Base-by-base conservation (phyloP, 2,113 vertebrate species). In the Aphyosemion australe region DNA sequence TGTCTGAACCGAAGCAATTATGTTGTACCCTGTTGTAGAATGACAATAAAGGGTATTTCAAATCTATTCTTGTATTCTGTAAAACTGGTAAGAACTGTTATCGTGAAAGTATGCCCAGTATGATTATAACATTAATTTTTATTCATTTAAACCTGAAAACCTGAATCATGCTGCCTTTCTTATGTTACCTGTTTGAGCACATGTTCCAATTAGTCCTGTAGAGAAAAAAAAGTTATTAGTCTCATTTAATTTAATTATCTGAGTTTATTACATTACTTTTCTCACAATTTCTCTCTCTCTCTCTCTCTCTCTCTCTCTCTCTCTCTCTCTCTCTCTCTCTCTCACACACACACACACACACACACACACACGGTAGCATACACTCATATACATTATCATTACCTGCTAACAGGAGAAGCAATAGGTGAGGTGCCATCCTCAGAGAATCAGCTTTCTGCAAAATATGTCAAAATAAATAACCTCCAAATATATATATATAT, bases 371-470 rank as follows among this genome's bases (percentile, higher is more conserved):
- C 26, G 18, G 32, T 12, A 3, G 2, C 3, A 49, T 26, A 10
- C 26, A 2, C 26, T 26, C 26, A 26, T 26, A 26, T 26, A 26
- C 26, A 42, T 42, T 12, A 41, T 41, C 5, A 61, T 59, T 83
- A 87, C 87, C 87, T 82, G 77, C 61, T 65, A 84, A 19, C 5
- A 86, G 61, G 19, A 85, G 65, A 59, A 77, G 13, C 2, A 71
- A 32, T 48, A 56, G 39, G 1, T 55, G 0, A 14, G n/a, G 12
- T 26, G 26, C 68, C 80, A 83, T 88, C 62, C n/a, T 80, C 34
- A 2, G 12, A 20, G n/a, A 31, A 9, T 50, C 26, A 20, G 19
- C 2, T 62, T 54, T 62, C 84, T 88, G 61, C 74, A 10, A 76
- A 64, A 67, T 15, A 48, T 52, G 0, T 15, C 5, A 55, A 0